Conservation (phyloP, 2,888 invertebrate species). For the Trachelus stipa region DNA sequence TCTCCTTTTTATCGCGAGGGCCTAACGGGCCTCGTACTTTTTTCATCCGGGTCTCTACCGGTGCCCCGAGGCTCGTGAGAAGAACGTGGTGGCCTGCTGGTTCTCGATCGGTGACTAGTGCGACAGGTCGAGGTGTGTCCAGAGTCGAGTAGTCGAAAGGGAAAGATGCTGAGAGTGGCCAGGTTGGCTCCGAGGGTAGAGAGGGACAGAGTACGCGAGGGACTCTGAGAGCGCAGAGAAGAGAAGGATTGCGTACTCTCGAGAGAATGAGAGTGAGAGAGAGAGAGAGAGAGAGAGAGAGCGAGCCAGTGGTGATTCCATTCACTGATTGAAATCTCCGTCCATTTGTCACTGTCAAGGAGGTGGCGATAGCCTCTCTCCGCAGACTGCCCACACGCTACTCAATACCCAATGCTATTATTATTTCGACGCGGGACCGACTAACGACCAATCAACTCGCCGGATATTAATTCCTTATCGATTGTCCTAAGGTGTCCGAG, state of each 20-base stretch:
- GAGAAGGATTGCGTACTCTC: slow-evolving; percentile 21
- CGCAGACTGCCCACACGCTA: slow-evolving; percentile 54
- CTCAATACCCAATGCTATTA: slow-evolving; percentile 57
- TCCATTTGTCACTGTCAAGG: slow-evolving; percentile 83
- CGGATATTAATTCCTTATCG: slow-evolving; percentile 62
- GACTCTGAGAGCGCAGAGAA: background rate
- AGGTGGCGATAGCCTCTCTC: slow-evolving; percentile 65
- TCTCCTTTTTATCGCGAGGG: background rate
- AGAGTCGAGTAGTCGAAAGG: slow-evolving; percentile 32
- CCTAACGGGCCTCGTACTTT: background rate
- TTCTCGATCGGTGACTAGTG: background rate
- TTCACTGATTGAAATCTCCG: slow-evolving; percentile 79
- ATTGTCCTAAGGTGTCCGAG: slow-evolving; percentile 39
- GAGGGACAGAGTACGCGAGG: slow-evolving; percentile 32
- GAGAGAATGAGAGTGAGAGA: slow-evolving; percentile 28
- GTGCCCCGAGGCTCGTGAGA: slow-evolving; percentile 22
- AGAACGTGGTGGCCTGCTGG: slow-evolving; percentile 11
- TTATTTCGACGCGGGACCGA: slow-evolving; percentile 57
- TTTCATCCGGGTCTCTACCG: background rate
- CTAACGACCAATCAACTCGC: slow-evolving; percentile 62
- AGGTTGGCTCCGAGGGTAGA: slow-evolving; percentile 29
- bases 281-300: slow-evolving; percentile 46
- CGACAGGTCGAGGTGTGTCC: slow-evolving; percentile 46
- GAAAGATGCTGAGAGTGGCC: slow-evolving; percentile 35
- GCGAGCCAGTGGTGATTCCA: slow-evolving; percentile 71